phyloP scores from a whole-genome alignment of 2,797 vertebrate species.

The Bradypodion ventrale region DNA sequence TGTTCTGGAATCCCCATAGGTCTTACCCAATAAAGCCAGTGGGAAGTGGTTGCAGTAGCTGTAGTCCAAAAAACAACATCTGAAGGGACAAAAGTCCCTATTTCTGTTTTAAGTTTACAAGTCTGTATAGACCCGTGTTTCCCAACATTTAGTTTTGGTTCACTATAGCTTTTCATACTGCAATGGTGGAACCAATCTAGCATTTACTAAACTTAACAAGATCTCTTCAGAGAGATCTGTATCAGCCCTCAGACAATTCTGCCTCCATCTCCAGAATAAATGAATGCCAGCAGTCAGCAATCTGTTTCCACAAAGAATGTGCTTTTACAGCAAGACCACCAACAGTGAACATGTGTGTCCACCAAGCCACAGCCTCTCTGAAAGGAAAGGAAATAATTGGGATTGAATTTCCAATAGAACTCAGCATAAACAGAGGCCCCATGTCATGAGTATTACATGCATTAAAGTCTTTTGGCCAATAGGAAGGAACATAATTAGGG shows the following conservation, averaged over 20 bases:
- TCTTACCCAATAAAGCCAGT: background rate
- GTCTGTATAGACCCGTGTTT: no score
- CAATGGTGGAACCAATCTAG: background rate
- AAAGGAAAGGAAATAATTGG: constrained; percentile 16
- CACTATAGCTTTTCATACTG: background rate
- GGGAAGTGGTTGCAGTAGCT: background rate
- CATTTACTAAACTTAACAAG: background rate
- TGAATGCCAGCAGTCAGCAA: background rate
- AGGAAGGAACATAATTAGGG: constrained; percentile 27
- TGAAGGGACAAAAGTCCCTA: background rate
- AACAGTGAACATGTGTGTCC: background rate
- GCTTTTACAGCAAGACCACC: constrained; percentile 16
- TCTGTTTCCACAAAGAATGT: accelerated
- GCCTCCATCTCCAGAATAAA: constrained; percentile 9
- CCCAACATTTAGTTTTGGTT: no score
- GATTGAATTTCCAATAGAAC: background rate
- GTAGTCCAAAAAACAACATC: background rate
- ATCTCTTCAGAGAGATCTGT: background rate
- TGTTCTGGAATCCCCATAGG: no score
- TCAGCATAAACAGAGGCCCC: background rate
- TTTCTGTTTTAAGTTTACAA: background rate
- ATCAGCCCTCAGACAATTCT: background rate
- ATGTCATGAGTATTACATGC: background rate
- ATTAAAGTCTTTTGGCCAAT: background rate
- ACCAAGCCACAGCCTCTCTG: background rate